Conservation (phyloP, 2,888 invertebrate species). For the Emesis furor region DNA sequence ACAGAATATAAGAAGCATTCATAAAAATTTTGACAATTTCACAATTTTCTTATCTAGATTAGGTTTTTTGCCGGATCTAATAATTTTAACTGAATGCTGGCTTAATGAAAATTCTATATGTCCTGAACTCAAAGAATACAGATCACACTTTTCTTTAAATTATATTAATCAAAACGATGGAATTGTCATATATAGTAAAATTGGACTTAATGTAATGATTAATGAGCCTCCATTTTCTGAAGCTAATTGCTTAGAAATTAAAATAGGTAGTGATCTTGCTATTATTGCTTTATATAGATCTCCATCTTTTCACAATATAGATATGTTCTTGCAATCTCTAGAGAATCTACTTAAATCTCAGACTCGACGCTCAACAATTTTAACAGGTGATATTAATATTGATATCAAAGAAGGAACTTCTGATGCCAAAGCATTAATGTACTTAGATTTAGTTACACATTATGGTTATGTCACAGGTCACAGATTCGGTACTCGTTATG, state of each 20-base stretch:
- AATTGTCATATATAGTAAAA: not conserved
- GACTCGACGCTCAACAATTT: too few relatives aligned
- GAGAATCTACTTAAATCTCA: not conserved
- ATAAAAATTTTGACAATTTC: conserved; percentile 32
- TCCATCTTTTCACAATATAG: conserved; percentile 1
- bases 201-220: not conserved
- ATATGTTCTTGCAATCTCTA: not conserved
- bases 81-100: conserved; percentile 51
- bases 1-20: conserved; percentile 30
- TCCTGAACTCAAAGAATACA: not conserved
- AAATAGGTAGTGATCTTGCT: not conserved
- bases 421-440: too few relatives aligned
- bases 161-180: conserved; percentile 16
- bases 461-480: too few relatives aligned
- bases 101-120: not conserved
- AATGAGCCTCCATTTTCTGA: not conserved
- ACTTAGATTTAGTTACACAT: too few relatives aligned
- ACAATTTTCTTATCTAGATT: conserved; percentile 4
- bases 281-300: conserved; percentile 7
- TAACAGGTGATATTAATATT: too few relatives aligned
- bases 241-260: not conserved
- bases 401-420: too few relatives aligned
- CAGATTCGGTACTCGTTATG: too few relatives aligned
- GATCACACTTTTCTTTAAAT: not conserved
- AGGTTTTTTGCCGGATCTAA: conserved; percentile 21